A percentile compares a stretch with the other conserved stretches of the same genome.
Conservation (phyloP, 2,113 vertebrate species). For the Vidua chalybeata region DNA sequence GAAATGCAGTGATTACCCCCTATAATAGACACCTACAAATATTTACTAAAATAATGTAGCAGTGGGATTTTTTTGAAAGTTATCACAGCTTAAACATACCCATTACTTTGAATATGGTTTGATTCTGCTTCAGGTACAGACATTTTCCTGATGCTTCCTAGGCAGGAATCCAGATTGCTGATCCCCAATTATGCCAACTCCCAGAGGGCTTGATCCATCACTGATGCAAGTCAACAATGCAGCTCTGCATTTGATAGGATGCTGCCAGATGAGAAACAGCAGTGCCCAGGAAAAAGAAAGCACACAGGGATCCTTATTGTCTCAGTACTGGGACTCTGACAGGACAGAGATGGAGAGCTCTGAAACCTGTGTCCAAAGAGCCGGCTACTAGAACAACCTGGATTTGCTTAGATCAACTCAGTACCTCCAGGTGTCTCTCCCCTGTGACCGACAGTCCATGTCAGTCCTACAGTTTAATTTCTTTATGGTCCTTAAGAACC, state of each 20-base stretch:
- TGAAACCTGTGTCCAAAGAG: not conserved
- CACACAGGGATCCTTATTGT: not conserved
- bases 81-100: constrained; percentile 15
- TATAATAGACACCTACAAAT: constrained; percentile 45
- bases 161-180: constrained; percentile 31
- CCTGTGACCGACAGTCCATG: fast-evolving
- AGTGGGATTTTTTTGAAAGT: not conserved
- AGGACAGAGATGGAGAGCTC: not conserved
- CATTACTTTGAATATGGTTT: not conserved
- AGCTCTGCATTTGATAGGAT: not conserved
- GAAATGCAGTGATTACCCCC: constrained; percentile 8
- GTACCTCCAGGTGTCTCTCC: not conserved
- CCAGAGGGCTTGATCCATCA: not conserved
- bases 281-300: not conserved
- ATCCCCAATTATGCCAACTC: not conserved
- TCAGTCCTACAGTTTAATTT: not conserved
- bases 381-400: not conserved
- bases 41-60: constrained; percentile 43
- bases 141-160: not conserved
- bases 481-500: not conserved
- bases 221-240: not conserved
- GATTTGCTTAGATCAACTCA: not conserved
- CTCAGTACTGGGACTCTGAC: fast-evolving
- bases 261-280: not conserved
- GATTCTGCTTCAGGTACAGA: not conserved